Base-by-base conservation (phyloP, 1,140 invertebrate species). In the Phocides pigmalion region DNA sequence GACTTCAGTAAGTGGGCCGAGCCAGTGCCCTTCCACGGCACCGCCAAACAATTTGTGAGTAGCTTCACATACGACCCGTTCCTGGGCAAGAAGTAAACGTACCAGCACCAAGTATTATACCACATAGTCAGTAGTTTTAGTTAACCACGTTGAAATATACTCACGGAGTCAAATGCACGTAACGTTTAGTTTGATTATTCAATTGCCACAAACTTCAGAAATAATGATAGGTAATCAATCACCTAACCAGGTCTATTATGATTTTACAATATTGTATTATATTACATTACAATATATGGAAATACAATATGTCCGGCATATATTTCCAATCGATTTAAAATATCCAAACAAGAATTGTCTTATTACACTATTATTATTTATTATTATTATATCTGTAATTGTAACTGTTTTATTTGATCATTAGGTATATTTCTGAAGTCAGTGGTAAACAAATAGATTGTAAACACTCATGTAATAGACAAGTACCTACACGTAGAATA, bases 1-100 rank as follows among this genome's bases (percentile, higher is more conserved):
- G 97, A 98, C 87, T 94, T 98, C 66, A 95, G 93, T 66, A 97
- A 97, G 86, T 98, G 97, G 97, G 96, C 96, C 3, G 96, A 97
- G 32, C 86, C 83, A 12, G 81, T 87, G 58, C 90, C 92, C 20
- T 87, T 92, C 68, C 77, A 80, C 54, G 85, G 86, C 66, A 78
- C 92, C 64, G 89, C 92, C 20, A 93, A 93, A 67, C 88, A 94
- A 90, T 95, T 94, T 79, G 93, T 95, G 90, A 94, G 94, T 93
- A 94, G 93, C 80, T 92, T 93, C 89, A 89, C 87, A 16, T 93
- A 90, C 82, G 91, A 93, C 74, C 90, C 90, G 44, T 90, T 90
- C 62, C 81, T 93, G 72, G 94, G 93, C 72, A 94, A 94, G 85
- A 93, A 93, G 81, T 92, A 89, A 79, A 72, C 51, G 63, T 71